Base-by-base conservation (phyloP, 1,140 invertebrate species). In the Chrysopa pallens region DNA sequence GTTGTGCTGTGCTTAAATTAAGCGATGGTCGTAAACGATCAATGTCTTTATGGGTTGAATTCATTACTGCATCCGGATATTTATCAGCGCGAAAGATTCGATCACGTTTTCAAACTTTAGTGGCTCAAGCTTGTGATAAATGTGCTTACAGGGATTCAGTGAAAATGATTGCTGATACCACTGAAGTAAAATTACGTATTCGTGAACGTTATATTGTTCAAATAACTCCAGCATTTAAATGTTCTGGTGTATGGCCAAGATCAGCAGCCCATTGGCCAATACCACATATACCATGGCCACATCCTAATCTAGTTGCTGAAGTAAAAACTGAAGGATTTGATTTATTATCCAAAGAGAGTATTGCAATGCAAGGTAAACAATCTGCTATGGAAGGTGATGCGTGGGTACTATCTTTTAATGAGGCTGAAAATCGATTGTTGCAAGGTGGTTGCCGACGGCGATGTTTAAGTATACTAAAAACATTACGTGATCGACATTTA, bases 21-120 rank as follows among this genome's bases (percentile, higher is more conserved):
- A 89, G 84, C 69, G 92, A 96, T 68, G 92, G 92, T 2, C 67
- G 92, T 17, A 96, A 96, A 56, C 69, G 92, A 27, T 92, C 86
- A 40, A 96, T 96, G 92, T 94, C 90, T 0, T 70, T 96, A 1
- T 96, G 92, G 92, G 91, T 96, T 6, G 92, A 96, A 61, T 96
- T 96, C 64, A 96, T 96, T 42, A 96, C 92, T 0, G 92, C 92
- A 0, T 90, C 84, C 1, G 92, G 92, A 0, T 96, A 96, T 55
- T 66, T 96, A 37, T 92, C 87, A 0, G 92, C 92, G 0, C 61
- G 91, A 1, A 96, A 96, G 63, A 96, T 96, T 44, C 75, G 92
- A 6, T 90, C 88, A 9, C 61, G 92, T 17, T 96, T 96, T 60
- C 90, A 95, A 61, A 91, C 88, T 0, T 63, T 96, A 38, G 87